Conservation (phyloP, 2,113 vertebrate species). For the Maccullochella peelii region DNA sequence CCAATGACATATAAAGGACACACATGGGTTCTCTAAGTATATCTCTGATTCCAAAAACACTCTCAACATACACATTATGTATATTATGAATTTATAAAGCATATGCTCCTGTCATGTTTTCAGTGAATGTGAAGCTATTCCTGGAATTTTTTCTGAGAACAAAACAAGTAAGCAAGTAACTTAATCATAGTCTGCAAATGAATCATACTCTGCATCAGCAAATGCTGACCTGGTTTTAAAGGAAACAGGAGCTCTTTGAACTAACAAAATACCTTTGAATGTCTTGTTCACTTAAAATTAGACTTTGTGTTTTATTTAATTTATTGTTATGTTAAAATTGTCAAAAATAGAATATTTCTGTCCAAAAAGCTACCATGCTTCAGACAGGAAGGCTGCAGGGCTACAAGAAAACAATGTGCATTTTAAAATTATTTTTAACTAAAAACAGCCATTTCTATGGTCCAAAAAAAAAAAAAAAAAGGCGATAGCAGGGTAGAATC, state of each 20-base stretch:
- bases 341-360: not conserved
- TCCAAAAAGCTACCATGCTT: not conserved
- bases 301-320: accelerated
- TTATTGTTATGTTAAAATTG: not conserved
- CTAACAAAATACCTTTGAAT: not conserved
- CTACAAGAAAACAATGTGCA: not conserved
- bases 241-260: not conserved
- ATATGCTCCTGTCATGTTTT: not conserved
- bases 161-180: constrained; percentile 17
- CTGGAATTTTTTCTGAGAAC: not conserved
- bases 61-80: constrained; percentile 12
- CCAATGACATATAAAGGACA: not conserved
- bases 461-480: not conserved
- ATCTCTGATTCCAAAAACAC: constrained; percentile 29
- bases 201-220: constrained; percentile 23
- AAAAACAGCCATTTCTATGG: not conserved
- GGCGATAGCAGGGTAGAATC: not conserved
- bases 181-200: constrained; percentile 23
- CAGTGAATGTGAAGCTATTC: constrained; percentile 22
- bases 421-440: not conserved
- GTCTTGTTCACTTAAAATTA: not conserved
- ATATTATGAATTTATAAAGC: constrained; percentile 4
- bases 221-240: constrained; percentile 12
- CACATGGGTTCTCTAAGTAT: not conserved
- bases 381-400: not conserved